Base-by-base conservation (phyloP, 2,113 vertebrate species). In the Nesospiza acunhae region DNA sequence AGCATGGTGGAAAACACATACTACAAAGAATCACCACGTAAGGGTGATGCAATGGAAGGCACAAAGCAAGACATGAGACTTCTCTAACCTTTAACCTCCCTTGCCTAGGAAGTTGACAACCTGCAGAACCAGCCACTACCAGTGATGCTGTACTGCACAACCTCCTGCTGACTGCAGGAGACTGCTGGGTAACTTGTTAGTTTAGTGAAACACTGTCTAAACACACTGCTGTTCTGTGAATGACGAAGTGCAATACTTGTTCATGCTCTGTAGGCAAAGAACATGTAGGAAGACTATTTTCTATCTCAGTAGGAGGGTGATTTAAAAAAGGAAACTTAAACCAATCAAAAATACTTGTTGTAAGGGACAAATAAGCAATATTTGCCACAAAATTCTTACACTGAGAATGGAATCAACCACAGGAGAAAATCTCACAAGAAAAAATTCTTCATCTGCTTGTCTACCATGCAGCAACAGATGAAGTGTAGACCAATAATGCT, bases 1-100 rank as follows among this genome's bases (percentile, higher is more conserved):
- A 53, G 55, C n/a, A 10, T 13, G 20, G 62, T 0, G 53, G 52
- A 56, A 89, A 58, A 50, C 1, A 16, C 0, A 4, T 46, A 27
- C 15, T 66, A 26, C 56, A 44, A 35, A 62, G 49, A 56, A 56
- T 39, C 69, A 37, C 13, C 22, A 63, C 42, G 30, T 49, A 62
- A 70, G 24, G 9, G 24, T 26, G 52, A 53, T 41, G 24, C 24
- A 52, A 22, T 15, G 13, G 49, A 41, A 83, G 58, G 31, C 17
- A 77, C 1, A 2, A 60, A 76, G 24, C 9, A 52, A 69, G 35
- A 82, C 6, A 9, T 4, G 6, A 85, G 41, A 41, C 18, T 46
- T 53, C 44, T 47, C 44, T 44, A 74, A 46, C 22, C 14, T 42
- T 70, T 53, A 41, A 59, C 33, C 44, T 33, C 47, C 14, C 46